phyloP scores from a whole-genome alignment of 2,888 invertebrate genomes.

The Pandemis heparana region DNA sequence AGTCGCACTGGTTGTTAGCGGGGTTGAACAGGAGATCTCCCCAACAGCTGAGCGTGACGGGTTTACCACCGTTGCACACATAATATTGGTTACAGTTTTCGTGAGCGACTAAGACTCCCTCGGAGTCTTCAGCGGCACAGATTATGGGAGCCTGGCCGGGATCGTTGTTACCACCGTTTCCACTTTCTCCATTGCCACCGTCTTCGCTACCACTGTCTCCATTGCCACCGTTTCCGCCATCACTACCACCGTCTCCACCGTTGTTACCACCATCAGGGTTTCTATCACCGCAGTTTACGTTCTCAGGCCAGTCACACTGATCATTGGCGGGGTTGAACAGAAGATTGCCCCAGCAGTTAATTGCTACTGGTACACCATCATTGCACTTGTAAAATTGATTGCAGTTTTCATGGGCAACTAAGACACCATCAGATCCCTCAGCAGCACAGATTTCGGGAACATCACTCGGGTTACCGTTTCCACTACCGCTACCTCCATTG shows the following conservation, averaged over 20 bases:
- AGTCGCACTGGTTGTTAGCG: conserved; percentile 53
- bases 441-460: conserved; percentile 54
- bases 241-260: conserved; percentile 17
- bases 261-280: conserved; percentile 32
- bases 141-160: conserved; percentile 47
- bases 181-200: conserved; percentile 5
- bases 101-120: conserved; percentile 57
- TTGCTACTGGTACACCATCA: conserved; percentile 49
- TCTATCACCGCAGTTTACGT: conserved; percentile 54
- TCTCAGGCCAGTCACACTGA: conserved; percentile 52
- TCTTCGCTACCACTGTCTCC: not conserved
- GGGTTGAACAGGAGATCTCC: conserved; percentile 53
- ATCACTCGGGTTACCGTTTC: conserved; percentile 52
- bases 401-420: conserved; percentile 60
- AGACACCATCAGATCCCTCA: conserved; percentile 49
- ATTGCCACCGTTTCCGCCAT: not conserved
- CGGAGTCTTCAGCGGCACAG: conserved; percentile 52
- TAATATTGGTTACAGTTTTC: conserved; percentile 60
- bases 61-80: conserved; percentile 50
- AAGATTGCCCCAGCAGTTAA: conserved; percentile 48
- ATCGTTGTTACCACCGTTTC: conserved; percentile 39
- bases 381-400: conserved; percentile 57
- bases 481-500: conserved; percentile 12
- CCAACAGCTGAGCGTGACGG: conserved; percentile 50
- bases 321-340: conserved; percentile 51